A percentile compares a stretch with the other conserved stretches of the same genome.
phyloP scores from a whole-genome alignment of 1,140 invertebrate genomes.

The Idris sp. region DNA sequence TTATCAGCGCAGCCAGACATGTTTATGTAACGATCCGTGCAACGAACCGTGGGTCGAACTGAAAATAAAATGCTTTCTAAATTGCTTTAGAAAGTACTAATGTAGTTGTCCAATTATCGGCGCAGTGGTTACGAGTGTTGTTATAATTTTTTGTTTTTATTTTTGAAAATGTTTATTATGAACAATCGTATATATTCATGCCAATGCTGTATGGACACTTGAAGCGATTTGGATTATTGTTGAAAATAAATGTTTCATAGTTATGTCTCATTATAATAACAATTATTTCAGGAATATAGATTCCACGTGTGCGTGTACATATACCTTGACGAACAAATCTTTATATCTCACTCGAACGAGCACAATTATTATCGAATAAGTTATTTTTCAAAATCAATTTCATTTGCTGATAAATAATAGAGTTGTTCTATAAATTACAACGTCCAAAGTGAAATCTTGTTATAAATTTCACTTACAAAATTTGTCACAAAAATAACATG shows the following conservation, averaged over 20 bases:
- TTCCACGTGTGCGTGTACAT: too few relatives aligned
- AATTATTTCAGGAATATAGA: conserved; percentile 15
- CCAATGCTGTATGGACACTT: conserved; percentile 17
- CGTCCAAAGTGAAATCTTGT: too few relatives aligned
- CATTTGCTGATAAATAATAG: not conserved
- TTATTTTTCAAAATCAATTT: conserved; percentile 5
- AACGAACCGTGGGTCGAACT: conserved; percentile 3
- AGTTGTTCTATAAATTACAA: too few relatives aligned
- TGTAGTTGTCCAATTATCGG: conserved; percentile 48
- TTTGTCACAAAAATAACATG: too few relatives aligned
- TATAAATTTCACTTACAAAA: too few relatives aligned
- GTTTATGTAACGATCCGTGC: conserved; percentile 26
- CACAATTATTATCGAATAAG: conserved; percentile 5
- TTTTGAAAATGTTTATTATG: conserved; percentile 20
- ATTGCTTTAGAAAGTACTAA: conserved; percentile 53
- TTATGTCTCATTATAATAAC: conserved; percentile 20
- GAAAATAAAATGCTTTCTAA: conserved; percentile 40
- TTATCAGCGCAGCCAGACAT: conserved; percentile 16
- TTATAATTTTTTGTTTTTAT: conserved; percentile 43
- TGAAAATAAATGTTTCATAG: conserved; percentile 7
- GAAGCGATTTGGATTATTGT: conserved; percentile 23
- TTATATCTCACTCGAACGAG: conserved; percentile 15
- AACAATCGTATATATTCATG: conserved; percentile 29
- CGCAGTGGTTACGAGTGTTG: conserved; percentile 23
- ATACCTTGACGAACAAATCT: conserved; percentile 10